Conservation (phyloP, 2,113 vertebrate genomes). For the Percina caprodes region DNA sequence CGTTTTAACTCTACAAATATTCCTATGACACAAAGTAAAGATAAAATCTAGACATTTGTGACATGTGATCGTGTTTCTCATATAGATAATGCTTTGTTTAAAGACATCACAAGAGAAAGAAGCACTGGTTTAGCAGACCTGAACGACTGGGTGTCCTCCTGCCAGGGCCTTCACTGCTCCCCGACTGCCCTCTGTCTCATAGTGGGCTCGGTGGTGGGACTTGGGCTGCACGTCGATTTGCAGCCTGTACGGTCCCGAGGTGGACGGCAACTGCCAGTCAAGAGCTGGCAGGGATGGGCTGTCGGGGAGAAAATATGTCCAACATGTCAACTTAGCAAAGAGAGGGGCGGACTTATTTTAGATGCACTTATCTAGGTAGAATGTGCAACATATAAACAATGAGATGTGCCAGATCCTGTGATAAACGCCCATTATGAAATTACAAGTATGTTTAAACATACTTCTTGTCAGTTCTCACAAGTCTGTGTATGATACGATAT, state of each 20-base stretch:
- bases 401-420: not conserved
- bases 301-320: slow-evolving; percentile 42
- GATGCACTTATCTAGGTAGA: slow-evolving; percentile 55
- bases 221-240: slow-evolving; percentile 97
- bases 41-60: not conserved
- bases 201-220: slow-evolving; percentile 97
- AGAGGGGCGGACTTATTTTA: slow-evolving; percentile 55
- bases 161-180: slow-evolving; percentile 96
- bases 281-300: slow-evolving; percentile 96
- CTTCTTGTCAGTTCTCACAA: not conserved
- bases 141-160: slow-evolving; percentile 92
- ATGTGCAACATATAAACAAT: slow-evolving; percentile 61
- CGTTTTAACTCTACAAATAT: not conserved
- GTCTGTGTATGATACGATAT: no score
- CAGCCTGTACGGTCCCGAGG: slow-evolving; percentile 94
- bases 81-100: not conserved
- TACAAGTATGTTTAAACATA: slow-evolving; percentile 6
- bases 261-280: slow-evolving; percentile 97
- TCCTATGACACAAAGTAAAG: not conserved
- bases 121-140: slow-evolving; percentile 44
- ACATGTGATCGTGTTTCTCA: not conserved
- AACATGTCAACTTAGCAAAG: slow-evolving; percentile 29
- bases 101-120: not conserved
- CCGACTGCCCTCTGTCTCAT: slow-evolving; percentile 97
- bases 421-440: slow-evolving; percentile 17